Evolutionary conservation across 2,113 vertebrate species (phyloP).

Genomic region (Panurus biarmicus): DNA sequence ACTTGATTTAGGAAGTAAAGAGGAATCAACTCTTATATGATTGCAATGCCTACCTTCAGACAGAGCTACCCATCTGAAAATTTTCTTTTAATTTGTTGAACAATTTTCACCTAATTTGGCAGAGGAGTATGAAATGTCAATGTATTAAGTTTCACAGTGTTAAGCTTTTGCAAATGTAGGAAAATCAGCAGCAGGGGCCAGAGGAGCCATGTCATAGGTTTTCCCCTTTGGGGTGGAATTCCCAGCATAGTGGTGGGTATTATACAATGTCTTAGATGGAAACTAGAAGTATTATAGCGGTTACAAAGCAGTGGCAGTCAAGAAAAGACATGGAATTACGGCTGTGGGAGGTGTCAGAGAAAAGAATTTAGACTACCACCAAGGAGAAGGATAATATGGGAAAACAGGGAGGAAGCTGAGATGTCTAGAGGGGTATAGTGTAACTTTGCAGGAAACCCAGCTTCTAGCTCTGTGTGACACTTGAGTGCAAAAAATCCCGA

Average conservation of each 20-base stretch:
- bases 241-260: background rate
- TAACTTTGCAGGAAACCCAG: background rate
- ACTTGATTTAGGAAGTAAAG: background rate
- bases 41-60: background rate
- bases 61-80: background rate
- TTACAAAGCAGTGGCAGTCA: background rate
- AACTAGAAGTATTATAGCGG: background rate
- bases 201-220: background rate
- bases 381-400: background rate
- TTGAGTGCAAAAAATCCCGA: background rate
- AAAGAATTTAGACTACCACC: background rate
- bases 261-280: background rate
- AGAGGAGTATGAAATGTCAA: background rate
- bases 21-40: background rate
- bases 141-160: background rate
- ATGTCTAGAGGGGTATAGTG: background rate
- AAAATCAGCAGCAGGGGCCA: background rate
- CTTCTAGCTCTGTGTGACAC: background rate
- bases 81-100: background rate
- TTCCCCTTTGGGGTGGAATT: background rate
- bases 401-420: background rate
- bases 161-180: background rate
- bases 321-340: background rate
- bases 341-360: background rate
- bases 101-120: background rate